Evolutionary conservation across 1,140 invertebrate genomes (phyloP).

Genomic region (Neoseiulus cucumeris): DNA sequence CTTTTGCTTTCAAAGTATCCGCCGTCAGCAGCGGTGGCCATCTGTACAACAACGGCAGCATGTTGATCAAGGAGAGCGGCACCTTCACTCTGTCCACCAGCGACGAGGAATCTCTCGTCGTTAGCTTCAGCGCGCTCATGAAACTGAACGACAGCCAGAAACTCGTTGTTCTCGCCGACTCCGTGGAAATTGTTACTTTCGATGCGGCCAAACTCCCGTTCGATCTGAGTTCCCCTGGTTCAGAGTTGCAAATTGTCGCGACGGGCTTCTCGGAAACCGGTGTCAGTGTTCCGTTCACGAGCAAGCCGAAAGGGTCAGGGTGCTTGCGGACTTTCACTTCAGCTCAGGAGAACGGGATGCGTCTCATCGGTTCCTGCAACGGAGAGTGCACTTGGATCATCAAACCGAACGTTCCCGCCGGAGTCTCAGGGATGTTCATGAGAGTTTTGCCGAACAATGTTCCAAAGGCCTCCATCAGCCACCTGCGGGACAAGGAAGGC

Average conservation of each 20-base stretch:
- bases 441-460: background rate
- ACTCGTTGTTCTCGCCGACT: background rate
- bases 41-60: background rate
- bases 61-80: background rate
- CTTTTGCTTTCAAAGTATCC: background rate
- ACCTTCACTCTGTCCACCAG: background rate
- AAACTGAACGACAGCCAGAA: background rate
- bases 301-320: background rate
- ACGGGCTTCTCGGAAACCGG: background rate
- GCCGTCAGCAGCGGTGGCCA: background rate
- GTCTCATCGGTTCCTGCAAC: background rate
- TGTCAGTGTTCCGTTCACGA: background rate
- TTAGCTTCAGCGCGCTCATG: background rate
- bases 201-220: background rate
- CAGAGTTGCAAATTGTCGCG: background rate
- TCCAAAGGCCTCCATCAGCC: background rate
- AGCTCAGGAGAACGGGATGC: background rate
- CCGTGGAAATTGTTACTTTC: background rate
- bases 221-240: background rate
- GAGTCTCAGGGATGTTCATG: background rate
- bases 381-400: background rate
- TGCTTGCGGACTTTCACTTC: background rate
- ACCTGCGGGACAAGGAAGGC: background rate
- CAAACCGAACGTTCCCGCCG: background rate
- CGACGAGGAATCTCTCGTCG: background rate